Evolutionary conservation across 2,888 invertebrate genomes (phyloP), one percentile per base, ranked within the genome.

Genomic region (Sinhomidia bicolor): DNA sequence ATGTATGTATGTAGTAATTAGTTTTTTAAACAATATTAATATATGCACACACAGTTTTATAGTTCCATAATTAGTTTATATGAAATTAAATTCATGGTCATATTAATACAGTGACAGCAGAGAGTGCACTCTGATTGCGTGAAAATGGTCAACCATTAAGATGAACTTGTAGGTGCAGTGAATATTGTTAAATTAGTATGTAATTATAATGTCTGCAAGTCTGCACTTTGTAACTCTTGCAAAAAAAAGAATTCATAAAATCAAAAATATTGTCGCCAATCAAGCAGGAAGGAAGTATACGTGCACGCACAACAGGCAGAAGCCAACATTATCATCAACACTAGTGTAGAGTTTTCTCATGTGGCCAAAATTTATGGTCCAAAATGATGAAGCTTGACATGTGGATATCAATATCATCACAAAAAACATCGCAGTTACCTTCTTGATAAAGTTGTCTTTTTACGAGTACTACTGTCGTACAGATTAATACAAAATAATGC

Each of bases 361-460:
- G 54, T 17, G 41, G 36, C 36, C 79, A 60, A 60, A 79, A 79
- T 79, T 79, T 79, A 79, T 79, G 60, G 60, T 36, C 79, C 36
- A 14, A 79, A 79, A 7, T 57, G n/a, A 79, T 20, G 3, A 79
- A 60, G 14, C 20, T 10, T 60, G 79, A 60, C 60, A 79, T 17
- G 57, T 79, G 32, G 36, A 36, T 60, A 60, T 79, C 32, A 36
- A 23, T 60, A 20, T 60, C 23, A 12, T 79, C 36, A 51, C 51
- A 47, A 76, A 47, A n/a, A 76, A 20, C 76, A n/a, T 76, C 10
- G 47, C 17, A 26, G 32, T 74, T 23, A 54, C 20, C 29, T 47
- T 14, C 29, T 47, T 51, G 23, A 51, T 51, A 47, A 51, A 44
- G 44, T 74, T 47, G 44, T 47, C 51, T 74, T 74, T n/a, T 74